Evolutionary conservation across 2,797 vertebrate genomes (phyloP).

Genomic region (Urosaurus nigricauda): DNA sequence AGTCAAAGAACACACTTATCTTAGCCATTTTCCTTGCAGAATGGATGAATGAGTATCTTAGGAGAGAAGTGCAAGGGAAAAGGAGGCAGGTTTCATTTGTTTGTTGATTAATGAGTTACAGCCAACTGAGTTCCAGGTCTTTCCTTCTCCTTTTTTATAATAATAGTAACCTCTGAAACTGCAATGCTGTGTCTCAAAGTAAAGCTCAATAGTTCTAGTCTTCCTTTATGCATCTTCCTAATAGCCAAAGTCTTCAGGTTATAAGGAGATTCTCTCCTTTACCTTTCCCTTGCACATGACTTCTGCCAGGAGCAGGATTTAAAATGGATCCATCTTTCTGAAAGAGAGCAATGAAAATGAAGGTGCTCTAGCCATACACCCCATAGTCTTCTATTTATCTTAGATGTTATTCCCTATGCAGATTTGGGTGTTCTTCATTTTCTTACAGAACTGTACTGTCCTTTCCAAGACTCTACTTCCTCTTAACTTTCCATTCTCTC

Average conservation of each 20-base stretch:
- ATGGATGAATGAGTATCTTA: background rate
- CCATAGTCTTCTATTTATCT: background rate
- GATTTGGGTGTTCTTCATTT: background rate
- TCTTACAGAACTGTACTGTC: background rate
- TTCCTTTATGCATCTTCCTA: conserved; percentile 2
- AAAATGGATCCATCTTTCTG: conserved; percentile 14
- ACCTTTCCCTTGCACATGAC: background rate
- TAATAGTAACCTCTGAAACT: conserved; percentile 8
- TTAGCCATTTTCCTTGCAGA: background rate
- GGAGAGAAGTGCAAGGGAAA: background rate
- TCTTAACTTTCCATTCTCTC: conserved; percentile 2
- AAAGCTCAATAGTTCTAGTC: background rate
- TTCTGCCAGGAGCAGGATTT: background rate
- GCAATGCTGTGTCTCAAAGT: background rate
- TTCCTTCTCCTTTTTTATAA: background rate
- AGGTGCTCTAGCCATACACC: background rate
- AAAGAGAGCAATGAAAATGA: background rate
- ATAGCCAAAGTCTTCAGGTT: background rate
- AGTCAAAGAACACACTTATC: background rate
- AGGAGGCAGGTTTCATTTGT: background rate
- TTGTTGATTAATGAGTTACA: conserved; percentile 20
- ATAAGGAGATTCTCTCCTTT: background rate
- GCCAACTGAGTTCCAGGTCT: background rate
- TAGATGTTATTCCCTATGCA: background rate
- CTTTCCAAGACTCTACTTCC: background rate